Percentiles rank a stretch among this genome's conserved stretches.
These are phyloP conservation scores for Apodemia duryi DNA, from an alignment of 2,888 invertebrate genomes.

Conservation along the genomic window DNA sequence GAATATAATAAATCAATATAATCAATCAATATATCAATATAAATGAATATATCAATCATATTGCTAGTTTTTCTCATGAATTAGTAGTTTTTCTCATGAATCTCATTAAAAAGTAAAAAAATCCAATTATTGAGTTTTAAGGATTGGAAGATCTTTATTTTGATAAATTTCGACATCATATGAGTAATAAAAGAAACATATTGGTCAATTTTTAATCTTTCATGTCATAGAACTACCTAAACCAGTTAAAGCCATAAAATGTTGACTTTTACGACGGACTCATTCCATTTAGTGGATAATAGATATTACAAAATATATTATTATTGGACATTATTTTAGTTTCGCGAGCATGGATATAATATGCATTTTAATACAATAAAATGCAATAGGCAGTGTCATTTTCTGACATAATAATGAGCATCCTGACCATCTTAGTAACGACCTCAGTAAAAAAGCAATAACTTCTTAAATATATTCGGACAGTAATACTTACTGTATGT, in stretches of 20 bases:
- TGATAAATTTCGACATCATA: too few relatives aligned
- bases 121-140: background rate
- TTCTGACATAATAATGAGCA: conserved; percentile 64
- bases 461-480: conserved; percentile 37
- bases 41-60: background rate
- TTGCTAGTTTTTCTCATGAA: background rate
- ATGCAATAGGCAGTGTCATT: conserved; percentile 48
- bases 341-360: background rate
- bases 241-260: background rate
- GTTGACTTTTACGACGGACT: background rate
- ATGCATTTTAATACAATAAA: conserved; percentile 24
- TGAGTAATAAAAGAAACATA: too few relatives aligned
- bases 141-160: background rate
- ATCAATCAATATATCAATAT: too few relatives aligned
- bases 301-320: too few relatives aligned
- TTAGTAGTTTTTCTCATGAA: background rate
- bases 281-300: too few relatives aligned
- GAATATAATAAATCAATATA: background rate
- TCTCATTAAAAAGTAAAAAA: background rate
- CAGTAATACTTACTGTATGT: conserved; percentile 31
- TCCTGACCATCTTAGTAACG: conserved; percentile 52
- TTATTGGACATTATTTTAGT: conserved; percentile 5
- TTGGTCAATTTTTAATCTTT: background rate
- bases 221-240: background rate
- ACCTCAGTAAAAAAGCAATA: conserved; percentile 33